These are phyloP conservation scores for Oscheius sp. DNA, from an alignment of 1,140 invertebrate species.

Conservation along the genomic window DNA sequence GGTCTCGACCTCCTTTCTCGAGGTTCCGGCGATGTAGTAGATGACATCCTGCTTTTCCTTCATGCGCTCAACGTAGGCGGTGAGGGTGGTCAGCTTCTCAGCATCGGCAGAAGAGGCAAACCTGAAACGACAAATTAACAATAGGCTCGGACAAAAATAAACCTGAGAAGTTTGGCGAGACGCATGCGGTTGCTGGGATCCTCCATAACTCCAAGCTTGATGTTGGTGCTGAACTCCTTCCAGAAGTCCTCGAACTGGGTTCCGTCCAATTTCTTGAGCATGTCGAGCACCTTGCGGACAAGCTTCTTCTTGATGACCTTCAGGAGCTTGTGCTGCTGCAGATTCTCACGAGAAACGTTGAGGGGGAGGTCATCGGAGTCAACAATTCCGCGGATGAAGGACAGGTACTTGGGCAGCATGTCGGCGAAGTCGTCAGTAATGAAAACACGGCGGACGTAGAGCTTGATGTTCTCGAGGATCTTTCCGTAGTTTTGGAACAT, in stretches of 20 bases:
- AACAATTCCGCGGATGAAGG: conserved; percentile 89
- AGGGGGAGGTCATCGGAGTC: conserved; percentile 98
- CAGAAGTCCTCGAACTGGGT: conserved; percentile 92
- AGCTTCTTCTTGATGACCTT: conserved; percentile 99
- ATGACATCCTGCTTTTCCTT: conserved; percentile 93
- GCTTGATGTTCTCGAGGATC: conserved; percentile 60
- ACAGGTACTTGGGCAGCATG: conserved; percentile 97
- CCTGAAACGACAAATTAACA: conserved; percentile 1
- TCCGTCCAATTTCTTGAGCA: conserved; percentile 81
- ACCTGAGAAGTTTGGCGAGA: conserved; percentile 83
- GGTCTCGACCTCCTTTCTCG: conserved; percentile 79
- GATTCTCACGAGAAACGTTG: conserved; percentile 94
- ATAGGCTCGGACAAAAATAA: conserved; percentile 1
- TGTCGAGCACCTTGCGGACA: conserved; percentile 96
- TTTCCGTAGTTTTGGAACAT: conserved; percentile 89
- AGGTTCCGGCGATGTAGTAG: conserved; percentile 90
- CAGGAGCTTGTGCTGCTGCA: conserved; percentile 94
- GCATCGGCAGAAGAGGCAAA: conserved; percentile 81
- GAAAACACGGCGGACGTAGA: conserved; percentile 93
- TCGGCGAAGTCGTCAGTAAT: conserved; percentile 99
- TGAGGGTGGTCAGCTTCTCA: conserved; percentile 72
- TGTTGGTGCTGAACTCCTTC: conserved; percentile 98
- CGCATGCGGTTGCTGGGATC: conserved; percentile 91
- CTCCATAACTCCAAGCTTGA: conserved; percentile 95
- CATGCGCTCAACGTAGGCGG: conserved; percentile 91